A percentile compares a stretch with the other conserved stretches of the same genome.
Conservation (phyloP, 1,140 invertebrate genomes). For the Diachasma alloeum region DNA sequence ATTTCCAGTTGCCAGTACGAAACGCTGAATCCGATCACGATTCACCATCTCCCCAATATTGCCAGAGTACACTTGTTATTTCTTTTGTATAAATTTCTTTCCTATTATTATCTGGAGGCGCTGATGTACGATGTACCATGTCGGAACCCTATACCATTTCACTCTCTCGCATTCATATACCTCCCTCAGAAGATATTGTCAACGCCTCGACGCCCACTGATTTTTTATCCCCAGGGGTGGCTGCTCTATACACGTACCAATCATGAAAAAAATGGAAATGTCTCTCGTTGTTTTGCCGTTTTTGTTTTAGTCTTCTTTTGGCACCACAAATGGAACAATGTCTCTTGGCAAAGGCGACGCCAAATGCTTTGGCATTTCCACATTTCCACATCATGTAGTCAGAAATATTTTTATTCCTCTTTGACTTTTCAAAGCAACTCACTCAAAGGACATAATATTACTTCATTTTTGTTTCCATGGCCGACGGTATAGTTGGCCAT, state of each 20-base stretch:
- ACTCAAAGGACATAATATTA: not conserved
- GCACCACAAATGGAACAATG: not conserved
- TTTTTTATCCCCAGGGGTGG: not conserved
- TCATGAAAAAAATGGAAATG: not conserved
- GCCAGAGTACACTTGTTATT: constrained; percentile 1
- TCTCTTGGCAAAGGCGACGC: not conserved
- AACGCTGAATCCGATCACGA: not conserved
- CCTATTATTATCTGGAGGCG: not conserved
- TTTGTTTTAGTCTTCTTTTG: not conserved
- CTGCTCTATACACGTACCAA: not conserved
- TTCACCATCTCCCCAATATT: too few relatives aligned
- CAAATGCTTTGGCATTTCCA: constrained; percentile 3
- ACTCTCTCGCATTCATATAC: constrained; percentile 2
- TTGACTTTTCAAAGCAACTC: not conserved
- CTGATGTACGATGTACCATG: constrained; percentile 14
- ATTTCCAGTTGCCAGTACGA: not conserved
- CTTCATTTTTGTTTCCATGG: not conserved
- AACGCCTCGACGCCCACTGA: constrained; percentile 18
- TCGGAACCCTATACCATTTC: not conserved
- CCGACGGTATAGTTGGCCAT: not conserved
- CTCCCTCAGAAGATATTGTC: constrained; percentile 22
- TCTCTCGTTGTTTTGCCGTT: not conserved
- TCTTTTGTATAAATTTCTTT: constrained; percentile 2
- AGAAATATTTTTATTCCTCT: not conserved
- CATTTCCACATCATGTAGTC: not conserved